These are phyloP conservation scores for Doris montereyensis DNA, from an alignment of 2,888 invertebrate species.

Conservation along the genomic window DNA sequence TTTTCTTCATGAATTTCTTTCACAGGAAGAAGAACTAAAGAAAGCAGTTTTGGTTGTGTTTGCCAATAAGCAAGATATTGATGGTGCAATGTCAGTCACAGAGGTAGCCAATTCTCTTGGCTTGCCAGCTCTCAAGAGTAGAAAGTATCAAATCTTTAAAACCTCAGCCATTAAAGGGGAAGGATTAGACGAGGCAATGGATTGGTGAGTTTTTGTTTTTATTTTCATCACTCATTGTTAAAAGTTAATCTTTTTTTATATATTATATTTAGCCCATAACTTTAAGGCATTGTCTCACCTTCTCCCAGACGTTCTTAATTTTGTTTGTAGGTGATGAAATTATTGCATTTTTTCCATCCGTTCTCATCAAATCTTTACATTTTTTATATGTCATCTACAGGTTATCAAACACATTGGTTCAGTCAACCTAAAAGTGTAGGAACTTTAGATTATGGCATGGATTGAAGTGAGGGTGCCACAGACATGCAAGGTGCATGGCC, in stretches of 20 bases:
- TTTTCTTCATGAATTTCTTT: conserved; percentile 1
- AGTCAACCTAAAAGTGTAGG: conserved; percentile 36
- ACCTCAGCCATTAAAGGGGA: conserved; percentile 98
- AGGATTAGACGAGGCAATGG: conserved; percentile 99
- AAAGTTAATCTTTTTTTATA: no score
- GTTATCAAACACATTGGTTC: conserved; percentile 35
- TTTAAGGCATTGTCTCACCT: no score
- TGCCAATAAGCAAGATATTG: conserved; percentile 99
- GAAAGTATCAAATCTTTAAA: conserved; percentile 99
- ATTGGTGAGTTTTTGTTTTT: conserved; percentile 81
- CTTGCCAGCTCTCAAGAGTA: conserved; percentile 92
- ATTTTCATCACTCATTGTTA: no score
- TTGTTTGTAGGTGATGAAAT: no score
- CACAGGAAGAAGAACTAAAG: conserved; percentile 94
- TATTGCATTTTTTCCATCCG: no score
- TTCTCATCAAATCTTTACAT: no score
- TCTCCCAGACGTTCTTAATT: no score
- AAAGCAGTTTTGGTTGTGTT: conserved; percentile 96
- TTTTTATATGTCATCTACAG: no score
- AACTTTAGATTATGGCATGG: no score
- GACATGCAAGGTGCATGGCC: no score
- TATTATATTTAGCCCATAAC: no score
- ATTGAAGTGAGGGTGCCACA: no score
- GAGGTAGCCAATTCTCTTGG: conserved; percentile 97
- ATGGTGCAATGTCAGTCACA: conserved; percentile 95